phyloP scores from a whole-genome alignment of 2,797 vertebrate species.

The Coccyzus lansbergi region DNA sequence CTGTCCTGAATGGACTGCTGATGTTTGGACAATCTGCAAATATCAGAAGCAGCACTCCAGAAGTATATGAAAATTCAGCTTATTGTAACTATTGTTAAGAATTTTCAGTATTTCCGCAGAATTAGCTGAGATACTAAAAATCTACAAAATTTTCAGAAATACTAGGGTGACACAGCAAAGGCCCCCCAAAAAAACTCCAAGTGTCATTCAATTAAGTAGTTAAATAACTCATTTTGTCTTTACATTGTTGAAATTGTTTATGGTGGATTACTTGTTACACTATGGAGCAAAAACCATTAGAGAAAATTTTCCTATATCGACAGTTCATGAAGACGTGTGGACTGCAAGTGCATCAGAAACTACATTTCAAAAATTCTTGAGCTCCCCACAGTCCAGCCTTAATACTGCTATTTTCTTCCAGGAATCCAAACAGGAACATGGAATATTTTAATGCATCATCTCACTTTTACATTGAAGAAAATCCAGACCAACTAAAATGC shows the following conservation, averaged over 20 bases:
- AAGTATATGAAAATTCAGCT: background rate
- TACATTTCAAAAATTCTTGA: background rate
- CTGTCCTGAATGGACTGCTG: background rate
- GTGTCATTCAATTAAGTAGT: background rate
- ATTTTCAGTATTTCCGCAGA: background rate
- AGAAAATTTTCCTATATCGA: background rate
- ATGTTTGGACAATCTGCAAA: background rate
- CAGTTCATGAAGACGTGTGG: background rate
- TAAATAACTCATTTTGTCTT: background rate
- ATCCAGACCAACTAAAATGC: background rate
- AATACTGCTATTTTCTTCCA: background rate
- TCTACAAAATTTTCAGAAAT: background rate
- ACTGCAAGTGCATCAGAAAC: background rate
- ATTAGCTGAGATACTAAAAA: background rate
- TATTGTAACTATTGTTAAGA: background rate
- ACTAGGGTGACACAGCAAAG: background rate
- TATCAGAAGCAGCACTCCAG: background rate
- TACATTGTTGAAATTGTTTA: background rate
- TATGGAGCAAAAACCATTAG: background rate
- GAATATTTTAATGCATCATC: background rate
- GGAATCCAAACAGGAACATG: background rate
- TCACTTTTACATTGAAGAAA: background rate
- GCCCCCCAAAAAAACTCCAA: background rate
- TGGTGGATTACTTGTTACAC: background rate
- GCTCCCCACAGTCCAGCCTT: background rate